These are phyloP conservation scores for Caenorhabditis uteleia DNA, from an alignment of 2,888 invertebrate species.

Conservation along the genomic window DNA sequence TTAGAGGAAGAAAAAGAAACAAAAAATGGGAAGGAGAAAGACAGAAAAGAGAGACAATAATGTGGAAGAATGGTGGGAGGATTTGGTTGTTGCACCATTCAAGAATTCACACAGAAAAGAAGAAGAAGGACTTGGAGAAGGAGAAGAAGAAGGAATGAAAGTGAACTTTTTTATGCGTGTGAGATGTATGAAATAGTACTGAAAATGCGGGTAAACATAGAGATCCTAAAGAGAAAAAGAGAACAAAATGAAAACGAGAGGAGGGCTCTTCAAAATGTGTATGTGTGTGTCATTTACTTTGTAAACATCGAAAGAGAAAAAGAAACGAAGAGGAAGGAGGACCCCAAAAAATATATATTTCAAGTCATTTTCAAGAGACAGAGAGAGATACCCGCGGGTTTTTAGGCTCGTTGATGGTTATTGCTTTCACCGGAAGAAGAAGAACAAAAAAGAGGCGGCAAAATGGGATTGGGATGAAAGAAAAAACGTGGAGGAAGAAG, in stretches of 20 bases:
- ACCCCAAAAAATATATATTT: conserved; percentile 18
- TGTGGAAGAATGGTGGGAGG: conserved; percentile 1
- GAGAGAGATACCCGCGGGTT: too few species aligned
- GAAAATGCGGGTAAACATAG: too few species aligned
- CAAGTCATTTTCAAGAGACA: too few species aligned
- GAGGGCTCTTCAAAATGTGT: conserved; percentile 36
- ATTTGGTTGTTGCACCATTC: not conserved
- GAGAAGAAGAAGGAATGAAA: conserved; percentile 20
- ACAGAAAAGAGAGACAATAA: conserved; percentile 4
- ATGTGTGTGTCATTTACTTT: conserved; percentile 43
- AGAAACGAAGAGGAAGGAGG: conserved; percentile 7
- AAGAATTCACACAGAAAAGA: not conserved
- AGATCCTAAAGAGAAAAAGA: conserved; percentile 25
- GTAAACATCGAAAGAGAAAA: conserved; percentile 38
- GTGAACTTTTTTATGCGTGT: conserved; percentile 35
- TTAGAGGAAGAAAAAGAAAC: conserved; percentile 6
- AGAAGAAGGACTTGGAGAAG: not conserved
- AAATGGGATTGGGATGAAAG: too few species aligned
- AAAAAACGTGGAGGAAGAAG: too few species aligned
- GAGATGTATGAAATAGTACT: too few species aligned
- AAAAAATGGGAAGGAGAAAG: conserved; percentile 5
- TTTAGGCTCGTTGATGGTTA: too few species aligned
- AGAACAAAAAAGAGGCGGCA: too few species aligned
- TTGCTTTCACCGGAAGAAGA: too few species aligned
- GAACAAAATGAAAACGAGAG: conserved; percentile 6